Base-by-base conservation (phyloP, 1,140 invertebrate genomes). In the Magallana gigas region DNA sequence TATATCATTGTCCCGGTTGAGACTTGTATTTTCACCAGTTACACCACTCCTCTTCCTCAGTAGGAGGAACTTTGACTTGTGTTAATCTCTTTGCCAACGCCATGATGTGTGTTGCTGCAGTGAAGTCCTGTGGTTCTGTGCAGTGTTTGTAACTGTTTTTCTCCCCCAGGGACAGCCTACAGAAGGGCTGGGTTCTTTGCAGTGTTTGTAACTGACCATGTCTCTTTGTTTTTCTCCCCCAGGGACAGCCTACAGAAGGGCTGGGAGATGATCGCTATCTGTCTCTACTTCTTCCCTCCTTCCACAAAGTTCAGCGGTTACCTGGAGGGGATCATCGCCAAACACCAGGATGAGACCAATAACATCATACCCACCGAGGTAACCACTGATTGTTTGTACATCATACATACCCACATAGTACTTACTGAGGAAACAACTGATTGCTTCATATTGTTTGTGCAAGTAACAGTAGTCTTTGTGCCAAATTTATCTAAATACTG, bases 221-320 rank as follows among this genome's bases (percentile, higher is more conserved):
- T 71, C 64, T 68, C 18, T 18, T 29, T 23, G 11, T 29, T 64
- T 29, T 64, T 57, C 82, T 91, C 76, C 93, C 94, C 56, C 92
- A 96, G 98, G 81, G 93, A 98, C 97, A 92, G 95, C 91, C 88
- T 99, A 36, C 96, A 98, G 60, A 96, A 97, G 58, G 98, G 98
- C 5, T 99, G 98, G 98, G 98, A 99, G 95, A 95, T 99, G 81
- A 96, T 99, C 95, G 95, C 98, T 0, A 97, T 99, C 48, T 98
- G 98, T 94, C 95, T 99, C 57, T 97, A 97, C 3, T 99, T 99
- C 94, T 98, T 99, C 91, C 98, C 98, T 76, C 98, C 98, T 11
- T 98, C 98, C 88, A 96, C 97, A 1, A 98, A 97, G 88, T 98
- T 99, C 95, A 97, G 98, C 93, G 97, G 98, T 6, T 98, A 98